Conservation (phyloP, 1,140 invertebrate genomes). For the Drosophila sturtevanti region DNA sequence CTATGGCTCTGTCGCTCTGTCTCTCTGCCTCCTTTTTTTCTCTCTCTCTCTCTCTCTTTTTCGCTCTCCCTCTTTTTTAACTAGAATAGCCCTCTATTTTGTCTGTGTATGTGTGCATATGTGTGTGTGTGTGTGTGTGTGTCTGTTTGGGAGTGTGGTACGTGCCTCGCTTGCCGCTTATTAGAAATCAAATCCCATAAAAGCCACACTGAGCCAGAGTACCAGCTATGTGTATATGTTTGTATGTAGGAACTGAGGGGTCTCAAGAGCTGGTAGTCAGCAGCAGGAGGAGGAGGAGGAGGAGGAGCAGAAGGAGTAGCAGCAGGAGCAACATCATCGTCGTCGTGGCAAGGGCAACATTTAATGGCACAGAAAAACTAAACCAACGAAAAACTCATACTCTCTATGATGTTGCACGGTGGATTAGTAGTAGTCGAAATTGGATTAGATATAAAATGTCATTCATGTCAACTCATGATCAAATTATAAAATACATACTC, state of each 20-base stretch:
- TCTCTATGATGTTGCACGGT: not conserved
- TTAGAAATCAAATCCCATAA: conserved; percentile 80
- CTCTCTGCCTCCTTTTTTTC: not conserved
- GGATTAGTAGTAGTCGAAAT: not conserved
- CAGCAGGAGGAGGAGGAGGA: not conserved
- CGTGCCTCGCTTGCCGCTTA: conserved; percentile 78
- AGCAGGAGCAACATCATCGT: conserved; percentile 26
- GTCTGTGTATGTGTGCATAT: conserved; percentile 6
- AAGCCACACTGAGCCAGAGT: conserved; percentile 73
- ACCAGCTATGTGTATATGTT: not conserved
- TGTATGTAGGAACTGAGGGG: not conserved
- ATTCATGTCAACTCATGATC: too few relatives aligned
- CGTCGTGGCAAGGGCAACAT: conserved; percentile 23
- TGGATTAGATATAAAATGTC: not conserved
- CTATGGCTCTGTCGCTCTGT: not conserved
- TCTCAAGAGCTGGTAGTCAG: not conserved
- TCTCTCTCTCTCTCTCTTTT: not conserved
- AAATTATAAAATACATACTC: too few relatives aligned
- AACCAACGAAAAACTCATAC: conserved; percentile 35
- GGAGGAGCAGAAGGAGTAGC: not conserved
- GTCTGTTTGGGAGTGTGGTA: conserved; percentile 41
- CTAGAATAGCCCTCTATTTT: conserved; percentile 6
- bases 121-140: not conserved
- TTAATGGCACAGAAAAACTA: conserved; percentile 59
- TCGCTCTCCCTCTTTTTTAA: not conserved